A percentile compares a stretch with the other conserved stretches of the same genome.
phyloP scores from a whole-genome alignment of 1,140 invertebrate genomes.

The Brachionus plicatilis region DNA sequence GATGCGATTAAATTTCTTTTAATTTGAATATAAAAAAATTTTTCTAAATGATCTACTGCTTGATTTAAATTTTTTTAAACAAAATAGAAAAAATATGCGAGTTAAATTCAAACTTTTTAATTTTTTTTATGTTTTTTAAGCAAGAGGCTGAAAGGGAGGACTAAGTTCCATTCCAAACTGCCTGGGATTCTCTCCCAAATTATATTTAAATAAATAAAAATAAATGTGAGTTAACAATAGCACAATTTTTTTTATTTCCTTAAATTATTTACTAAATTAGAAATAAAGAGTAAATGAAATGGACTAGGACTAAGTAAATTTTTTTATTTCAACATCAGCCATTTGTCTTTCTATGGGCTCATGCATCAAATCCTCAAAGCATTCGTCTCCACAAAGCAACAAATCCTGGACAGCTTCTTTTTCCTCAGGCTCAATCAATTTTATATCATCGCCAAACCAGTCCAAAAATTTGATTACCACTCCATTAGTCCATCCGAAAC shows the following conservation, averaged over 20 bases:
- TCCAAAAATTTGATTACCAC: constrained; percentile 69
- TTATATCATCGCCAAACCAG: constrained; percentile 1
- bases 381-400: neutral
- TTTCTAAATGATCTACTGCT: too few relatives aligned
- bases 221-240: too few relatives aligned
- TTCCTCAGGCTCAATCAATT: neutral
- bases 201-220: too few relatives aligned
- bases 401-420: neutral
- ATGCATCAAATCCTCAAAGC: neutral
- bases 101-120: too few relatives aligned
- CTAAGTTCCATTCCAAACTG: too few relatives aligned
- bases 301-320: neutral
- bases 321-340: neutral
- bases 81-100: too few relatives aligned
- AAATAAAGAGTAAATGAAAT: neutral
- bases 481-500: constrained; percentile 92
- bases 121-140: too few relatives aligned
- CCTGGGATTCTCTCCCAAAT: too few relatives aligned
- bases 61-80: too few relatives aligned
- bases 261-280: neutral
- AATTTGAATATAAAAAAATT: too few relatives aligned
- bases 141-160: too few relatives aligned
- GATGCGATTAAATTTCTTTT: too few relatives aligned
- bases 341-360: constrained; percentile 19
- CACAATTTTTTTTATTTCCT: neutral